Base-by-base conservation (phyloP, 2,113 vertebrate genomes). In the Orycteropus afer region DNA sequence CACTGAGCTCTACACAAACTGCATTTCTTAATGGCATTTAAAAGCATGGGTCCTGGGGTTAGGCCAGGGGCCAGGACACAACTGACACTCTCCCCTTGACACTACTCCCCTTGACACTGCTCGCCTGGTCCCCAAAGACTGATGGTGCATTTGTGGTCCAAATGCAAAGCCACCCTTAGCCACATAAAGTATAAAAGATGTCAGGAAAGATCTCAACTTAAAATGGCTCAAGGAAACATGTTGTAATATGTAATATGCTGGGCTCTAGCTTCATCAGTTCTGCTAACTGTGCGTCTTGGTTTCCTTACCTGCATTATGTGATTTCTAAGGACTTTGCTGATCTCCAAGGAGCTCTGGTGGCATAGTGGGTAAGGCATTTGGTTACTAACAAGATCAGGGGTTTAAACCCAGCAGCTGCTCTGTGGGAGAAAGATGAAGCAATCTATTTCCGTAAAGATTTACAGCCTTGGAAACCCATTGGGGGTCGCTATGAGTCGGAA, bases 21-120 rank as follows among this genome's bases (percentile, higher is more conserved):
- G 95, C 63, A 94, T 98, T 97, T 98, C 96, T 45, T 98, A 98
- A 98, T 80, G 4, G 81, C 96, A 83, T 61, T 95, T 96, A 96
- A 92, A 88, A 98, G 94, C 92, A 93, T 69, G 22, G 93, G 80
- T 85, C 63, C 79, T 27, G 8, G 11, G 92, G 92, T 96, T 88
- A 85, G 0, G 59, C 71, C 61, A 80, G 79, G 22, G 95, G 47
- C 89, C 51, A 45, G 92, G 69, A 67, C 79, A 61, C 55, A 6
- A 23, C 74, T 87, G 63, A 42, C 4, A 9, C 74, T 82, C 63
- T 94, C 91, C 40, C 89, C 93, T n/a, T n/a, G n/a, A n/a, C n/a
- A n/a, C n/a, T n/a, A n/a, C 29, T 84, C 59, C 34, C 77, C 84
- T 95, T 71, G 45, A 57, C 51, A 34, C 4, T 42, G 37, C 34